Base-by-base conservation (phyloP, 1,140 invertebrate species). In the Pseudobourletiella spinata region DNA sequence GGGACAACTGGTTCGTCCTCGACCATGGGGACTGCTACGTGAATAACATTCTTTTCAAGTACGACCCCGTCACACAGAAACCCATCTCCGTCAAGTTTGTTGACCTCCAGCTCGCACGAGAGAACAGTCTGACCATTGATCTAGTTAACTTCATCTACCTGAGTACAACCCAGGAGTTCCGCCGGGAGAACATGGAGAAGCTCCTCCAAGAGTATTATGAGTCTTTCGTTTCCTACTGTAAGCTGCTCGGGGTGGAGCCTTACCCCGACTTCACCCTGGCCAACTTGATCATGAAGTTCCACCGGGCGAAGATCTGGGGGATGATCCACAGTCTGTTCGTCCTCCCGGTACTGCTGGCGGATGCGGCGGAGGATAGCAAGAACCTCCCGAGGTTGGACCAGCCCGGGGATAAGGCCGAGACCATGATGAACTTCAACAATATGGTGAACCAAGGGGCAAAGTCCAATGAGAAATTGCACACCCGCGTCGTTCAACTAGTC, bases 21-120 rank as follows among this genome's bases (percentile, higher is more conserved):
- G 46, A 57, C 14, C 84, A 87, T 61, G 85, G 86, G 0, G 86
- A 88, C 72, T 81, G 79, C 30, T 87, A 85, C 85, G 80, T 81
- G 0, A 84, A 83, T 28, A 87, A 88, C 71, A 86, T 87, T 68
- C 70, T 87, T 2, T 78, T 80, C 8, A 77, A 79, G 60, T 79
- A 80, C 59, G 66, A 76, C 6, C 67, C 70, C 11, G 68, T 35
- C 8, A 6, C 35, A 2, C 8, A 2, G 18, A 15, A 4, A 22
- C 50, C 32, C 11, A 28, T 32, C 3, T 30, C 22, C 14, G 55
- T 63, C 6, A 64, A 50, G 29, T 16, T 64, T 1, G 28, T 63
- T 2, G 63, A 64, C 46, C 32, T 64, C 24, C 63, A 64, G 44
- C 8, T 61, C 1, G 16, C 26, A 14, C 15, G 63, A 20, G 58